Evolutionary conservation across 2,113 vertebrate genomes (phyloP).

Genomic region (Eulemur macaco): DNA sequence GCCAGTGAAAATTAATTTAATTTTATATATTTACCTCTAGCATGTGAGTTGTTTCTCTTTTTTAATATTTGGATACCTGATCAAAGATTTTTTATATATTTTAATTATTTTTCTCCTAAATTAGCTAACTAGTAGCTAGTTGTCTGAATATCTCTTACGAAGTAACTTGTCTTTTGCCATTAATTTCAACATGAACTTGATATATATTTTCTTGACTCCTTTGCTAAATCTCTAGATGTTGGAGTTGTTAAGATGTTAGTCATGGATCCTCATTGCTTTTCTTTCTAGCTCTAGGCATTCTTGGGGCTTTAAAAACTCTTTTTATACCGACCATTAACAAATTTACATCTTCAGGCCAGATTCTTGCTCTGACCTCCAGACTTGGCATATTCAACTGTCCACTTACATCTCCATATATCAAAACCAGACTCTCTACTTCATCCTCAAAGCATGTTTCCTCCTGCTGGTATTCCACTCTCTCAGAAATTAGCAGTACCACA

Average conservation of each 20-base stretch:
- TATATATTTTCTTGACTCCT: background rate
- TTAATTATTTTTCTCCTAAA: background rate
- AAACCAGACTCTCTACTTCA: background rate
- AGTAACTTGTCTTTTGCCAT: background rate
- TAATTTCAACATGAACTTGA: background rate
- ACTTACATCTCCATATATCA: background rate
- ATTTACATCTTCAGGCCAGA: background rate
- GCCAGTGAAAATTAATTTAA: background rate
- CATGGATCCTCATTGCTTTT: background rate
- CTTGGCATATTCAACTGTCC: background rate
- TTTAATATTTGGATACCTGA: background rate
- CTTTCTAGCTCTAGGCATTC: background rate
- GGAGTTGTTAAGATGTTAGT: background rate
- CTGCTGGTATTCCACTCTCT: background rate
- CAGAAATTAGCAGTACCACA: background rate
- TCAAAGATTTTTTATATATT: background rate
- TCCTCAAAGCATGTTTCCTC: background rate
- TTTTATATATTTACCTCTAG: background rate
- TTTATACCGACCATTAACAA: background rate
- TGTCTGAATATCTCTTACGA: background rate
- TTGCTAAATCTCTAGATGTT: background rate
- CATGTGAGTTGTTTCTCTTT: background rate
- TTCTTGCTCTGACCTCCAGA: background rate
- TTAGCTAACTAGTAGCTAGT: background rate
- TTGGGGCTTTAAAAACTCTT: background rate